These are phyloP conservation scores for Drosophila quadrilineata DNA, from an alignment of 1,140 invertebrate genomes.

Conservation along the genomic window DNA sequence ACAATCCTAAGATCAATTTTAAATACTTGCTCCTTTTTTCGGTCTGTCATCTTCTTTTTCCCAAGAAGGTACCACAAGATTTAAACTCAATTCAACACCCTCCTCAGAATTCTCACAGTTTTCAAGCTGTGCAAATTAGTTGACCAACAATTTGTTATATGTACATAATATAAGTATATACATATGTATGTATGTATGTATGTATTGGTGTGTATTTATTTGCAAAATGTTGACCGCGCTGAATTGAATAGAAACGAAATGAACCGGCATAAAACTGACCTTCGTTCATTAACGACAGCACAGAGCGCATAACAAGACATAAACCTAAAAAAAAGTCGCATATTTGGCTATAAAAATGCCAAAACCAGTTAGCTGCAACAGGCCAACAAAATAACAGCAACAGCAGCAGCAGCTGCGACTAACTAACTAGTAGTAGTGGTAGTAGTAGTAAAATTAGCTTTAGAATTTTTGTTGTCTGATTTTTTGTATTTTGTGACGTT, in stretches of 20 bases:
- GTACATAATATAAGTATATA: too few relatives aligned
- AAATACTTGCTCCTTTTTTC: too few relatives aligned
- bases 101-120: too few relatives aligned
- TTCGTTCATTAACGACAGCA: slow-evolving; percentile 74
- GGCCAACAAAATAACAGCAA: too few relatives aligned
- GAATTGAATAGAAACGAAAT: slow-evolving; percentile 15
- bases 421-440: slow-evolving; percentile 66
- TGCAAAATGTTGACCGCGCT: slow-evolving; percentile 6
- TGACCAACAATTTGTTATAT: slow-evolving; percentile 57
- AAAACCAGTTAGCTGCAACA: slow-evolving; percentile 69
- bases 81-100: too few relatives aligned
- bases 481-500: too few relatives aligned
- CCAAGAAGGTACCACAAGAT: too few relatives aligned
- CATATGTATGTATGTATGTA: too few relatives aligned
- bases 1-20: too few relatives aligned
- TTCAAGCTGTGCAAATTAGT: too few relatives aligned
- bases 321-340: slow-evolving; percentile 52
- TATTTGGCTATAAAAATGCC: slow-evolving; percentile 49
- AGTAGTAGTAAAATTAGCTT: slow-evolving; percentile 67
- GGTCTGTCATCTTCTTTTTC: too few relatives aligned
- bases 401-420: slow-evolving; percentile 47
- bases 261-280: slow-evolving; percentile 58
- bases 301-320: slow-evolving; percentile 64
- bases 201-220: too few relatives aligned
- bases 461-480: slow-evolving; percentile 48